Conservation (phyloP, 2,797 vertebrate genomes). For the Pyrocephalus nanus region DNA sequence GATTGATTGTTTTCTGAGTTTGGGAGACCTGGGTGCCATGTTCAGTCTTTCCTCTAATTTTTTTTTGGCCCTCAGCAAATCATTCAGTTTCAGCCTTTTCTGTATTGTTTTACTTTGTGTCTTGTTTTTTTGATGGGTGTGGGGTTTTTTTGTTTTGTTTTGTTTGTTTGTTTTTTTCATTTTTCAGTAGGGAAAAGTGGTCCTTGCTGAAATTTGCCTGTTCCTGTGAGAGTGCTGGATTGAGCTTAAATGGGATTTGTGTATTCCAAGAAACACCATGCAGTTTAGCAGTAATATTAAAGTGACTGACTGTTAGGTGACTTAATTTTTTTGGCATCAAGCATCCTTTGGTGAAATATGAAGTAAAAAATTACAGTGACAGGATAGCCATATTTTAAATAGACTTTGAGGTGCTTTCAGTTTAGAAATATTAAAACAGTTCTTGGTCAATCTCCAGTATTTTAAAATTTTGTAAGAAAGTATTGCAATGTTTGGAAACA, state of each 20-base stretch:
- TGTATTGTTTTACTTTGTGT: not conserved
- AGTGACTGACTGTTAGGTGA: not conserved
- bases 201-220: not conserved
- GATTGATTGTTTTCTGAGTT: not conserved
- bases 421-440: not conserved
- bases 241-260: not conserved
- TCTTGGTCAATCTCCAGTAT: not conserved
- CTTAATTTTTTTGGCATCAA: not conserved
- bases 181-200: not conserved
- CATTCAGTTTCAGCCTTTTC: not conserved
- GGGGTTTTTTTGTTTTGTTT: not conserved
- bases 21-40: fast-evolving
- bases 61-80: not conserved
- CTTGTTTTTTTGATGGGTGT: no score
- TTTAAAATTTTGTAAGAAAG: not conserved
- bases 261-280: not conserved
- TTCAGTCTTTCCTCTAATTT: not conserved
- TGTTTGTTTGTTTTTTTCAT: no score
- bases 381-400: not conserved
- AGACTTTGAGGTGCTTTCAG: not conserved
- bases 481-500: not conserved
- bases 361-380: not conserved
- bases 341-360: not conserved
- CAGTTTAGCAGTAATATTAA: not conserved
- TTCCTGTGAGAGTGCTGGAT: not conserved